Conservation (phyloP, 2,888 invertebrate species). For the Nineta flava region DNA sequence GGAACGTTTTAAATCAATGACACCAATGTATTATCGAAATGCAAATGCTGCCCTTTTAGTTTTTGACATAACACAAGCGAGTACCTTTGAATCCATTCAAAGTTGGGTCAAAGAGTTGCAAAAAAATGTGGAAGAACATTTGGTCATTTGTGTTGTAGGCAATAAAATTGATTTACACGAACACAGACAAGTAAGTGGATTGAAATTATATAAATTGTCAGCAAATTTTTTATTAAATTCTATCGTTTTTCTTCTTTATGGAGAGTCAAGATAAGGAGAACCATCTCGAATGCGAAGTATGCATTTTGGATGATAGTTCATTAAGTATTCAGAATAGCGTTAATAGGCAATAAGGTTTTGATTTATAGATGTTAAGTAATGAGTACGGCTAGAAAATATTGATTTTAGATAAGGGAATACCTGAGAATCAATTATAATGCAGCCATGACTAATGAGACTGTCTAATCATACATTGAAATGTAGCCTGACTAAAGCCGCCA, state of each 20-base stretch:
- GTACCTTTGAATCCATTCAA: constrained; percentile 64
- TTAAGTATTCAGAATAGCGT: too few relatives aligned
- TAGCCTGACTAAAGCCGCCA: too few relatives aligned
- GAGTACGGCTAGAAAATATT: too few relatives aligned
- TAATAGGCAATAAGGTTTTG: too few relatives aligned
- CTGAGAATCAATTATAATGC: too few relatives aligned
- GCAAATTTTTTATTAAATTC: not conserved
- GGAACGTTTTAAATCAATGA: constrained; percentile 78
- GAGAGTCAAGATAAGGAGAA: not conserved
- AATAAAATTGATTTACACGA: constrained; percentile 68
- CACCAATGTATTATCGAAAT: constrained; percentile 88
- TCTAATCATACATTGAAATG: too few relatives aligned
- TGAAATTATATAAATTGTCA: not conserved
- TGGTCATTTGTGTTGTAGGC: constrained; percentile 68
- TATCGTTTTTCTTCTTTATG: not conserved
- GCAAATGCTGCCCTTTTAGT: constrained; percentile 79
- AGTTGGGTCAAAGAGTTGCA: constrained; percentile 71
- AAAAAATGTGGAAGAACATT: constrained; percentile 60
- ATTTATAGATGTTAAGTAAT: too few relatives aligned
- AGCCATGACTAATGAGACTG: too few relatives aligned
- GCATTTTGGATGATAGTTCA: too few relatives aligned
- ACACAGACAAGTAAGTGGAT: constrained; percentile 36
- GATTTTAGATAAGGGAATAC: too few relatives aligned
- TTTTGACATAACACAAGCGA: constrained; percentile 65
- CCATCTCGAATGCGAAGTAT: not conserved